Percentiles rank a stretch among this genome's conserved stretches.
These are phyloP conservation scores for Ichneumon xanthorius DNA, from an alignment of 2,888 invertebrate species.

Conservation along the genomic window DNA sequence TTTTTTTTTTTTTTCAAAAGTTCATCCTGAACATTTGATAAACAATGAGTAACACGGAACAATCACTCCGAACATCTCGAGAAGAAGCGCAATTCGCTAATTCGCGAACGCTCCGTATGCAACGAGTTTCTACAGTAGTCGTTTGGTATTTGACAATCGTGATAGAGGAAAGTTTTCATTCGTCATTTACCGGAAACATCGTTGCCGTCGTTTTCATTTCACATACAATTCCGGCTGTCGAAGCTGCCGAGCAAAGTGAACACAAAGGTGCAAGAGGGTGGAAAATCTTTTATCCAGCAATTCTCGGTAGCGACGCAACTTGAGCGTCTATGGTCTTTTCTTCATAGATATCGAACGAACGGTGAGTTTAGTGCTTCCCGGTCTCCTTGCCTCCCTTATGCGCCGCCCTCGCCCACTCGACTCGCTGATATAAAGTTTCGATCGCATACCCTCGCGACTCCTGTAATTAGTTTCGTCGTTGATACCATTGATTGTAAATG, in stretches of 20 bases:
- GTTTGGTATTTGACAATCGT: slow-evolving; percentile 6
- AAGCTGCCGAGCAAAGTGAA: slow-evolving; percentile 12
- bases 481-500: slow-evolving; percentile 60
- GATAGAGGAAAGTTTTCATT: slow-evolving; percentile 31
- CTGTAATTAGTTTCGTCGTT: slow-evolving; percentile 61
- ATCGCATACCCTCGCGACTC: slow-evolving; percentile 46
- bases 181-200: slow-evolving; percentile 40
- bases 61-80: background rate
- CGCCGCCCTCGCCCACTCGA: slow-evolving; percentile 1
- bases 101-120: background rate
- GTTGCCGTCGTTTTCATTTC: slow-evolving; percentile 11
- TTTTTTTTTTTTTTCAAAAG: background rate
- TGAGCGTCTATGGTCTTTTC: slow-evolving; percentile 42
- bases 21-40: background rate
- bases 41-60: slow-evolving; percentile 1
- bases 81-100: background rate
- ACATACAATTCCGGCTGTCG: background rate
- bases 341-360: slow-evolving; percentile 56
- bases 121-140: background rate
- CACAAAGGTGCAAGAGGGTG: slow-evolving; percentile 38
- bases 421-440: slow-evolving; percentile 49
- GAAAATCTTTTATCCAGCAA: slow-evolving; percentile 43
- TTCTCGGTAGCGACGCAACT: slow-evolving; percentile 25
- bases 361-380: slow-evolving; percentile 31
- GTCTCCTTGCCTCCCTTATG: background rate